Base-by-base conservation (phyloP, 2,113 vertebrate genomes). In the Gallinago paraguaiae region DNA sequence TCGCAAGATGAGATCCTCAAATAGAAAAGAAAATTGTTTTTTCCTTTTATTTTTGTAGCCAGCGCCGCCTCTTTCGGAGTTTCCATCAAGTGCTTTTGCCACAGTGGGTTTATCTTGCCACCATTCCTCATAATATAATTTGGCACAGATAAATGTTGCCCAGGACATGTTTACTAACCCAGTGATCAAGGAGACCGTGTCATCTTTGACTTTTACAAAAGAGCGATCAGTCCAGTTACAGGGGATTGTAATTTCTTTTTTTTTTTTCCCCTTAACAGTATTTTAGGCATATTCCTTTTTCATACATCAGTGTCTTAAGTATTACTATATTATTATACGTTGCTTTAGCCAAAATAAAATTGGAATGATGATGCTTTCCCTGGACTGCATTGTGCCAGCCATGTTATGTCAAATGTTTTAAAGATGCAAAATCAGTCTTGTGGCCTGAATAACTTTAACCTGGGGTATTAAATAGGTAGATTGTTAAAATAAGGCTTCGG, bases 301-400 rank as follows among this genome's bases (percentile, higher is more conserved):
- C 51, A 77, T 72, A 48, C 45, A 28, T 80, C 86, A 56, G 0
- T 31, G 28, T 77, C 43, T 69, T 57, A 37, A 41, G 25, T 25
- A 41, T 35, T 35, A 9, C 57, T 59, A n/a, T 15, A 9, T 59
- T 59, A 15, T n/a, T 59, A 59, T n/a, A 59, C 37, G 14, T 89
- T 25, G 2, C 43, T 90, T 65, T 18, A 60, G 30, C 48, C 78
- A 5, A 28, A 70, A 61, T 61, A 48, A 64, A 65, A 67, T 20
- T 3, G 7, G 46, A 56, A 51, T 10, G 43, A 23, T 3, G 2
- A 23, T 3, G 2, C 15, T 87, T 93, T 39, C 54, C 3, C 0
- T 8, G 67, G 75, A 8, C 17, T 63, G 54, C 16, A 4, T 63
- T 1, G 1, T 59, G 50, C 63, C 59, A 22, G 72, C 18, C 15